phyloP scores from a whole-genome alignment of 2,113 vertebrate genomes.

The Pheucticus melanocephalus region DNA sequence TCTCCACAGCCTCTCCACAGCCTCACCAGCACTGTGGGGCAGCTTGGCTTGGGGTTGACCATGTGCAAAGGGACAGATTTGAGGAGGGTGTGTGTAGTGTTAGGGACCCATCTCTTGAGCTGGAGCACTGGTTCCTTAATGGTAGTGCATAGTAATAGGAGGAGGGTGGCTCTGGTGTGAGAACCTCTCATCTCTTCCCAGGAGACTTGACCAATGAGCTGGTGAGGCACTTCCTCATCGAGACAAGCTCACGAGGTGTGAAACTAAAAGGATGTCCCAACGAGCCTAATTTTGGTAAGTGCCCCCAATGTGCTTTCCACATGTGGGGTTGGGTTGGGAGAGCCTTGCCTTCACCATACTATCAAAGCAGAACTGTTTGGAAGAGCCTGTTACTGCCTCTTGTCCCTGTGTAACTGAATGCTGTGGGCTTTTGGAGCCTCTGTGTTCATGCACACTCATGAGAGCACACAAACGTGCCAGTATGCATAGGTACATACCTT shows the following conservation, averaged over 20 bases:
- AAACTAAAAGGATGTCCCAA: slow-evolving; percentile 98
- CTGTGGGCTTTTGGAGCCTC: neutral
- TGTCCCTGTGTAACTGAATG: neutral
- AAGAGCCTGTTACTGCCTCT: neutral
- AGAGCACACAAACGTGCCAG: neutral
- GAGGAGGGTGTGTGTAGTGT: neutral
- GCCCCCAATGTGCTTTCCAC: neutral
- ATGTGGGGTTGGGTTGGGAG: accelerated
- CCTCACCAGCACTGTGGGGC: neutral
- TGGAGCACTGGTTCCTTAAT: neutral
- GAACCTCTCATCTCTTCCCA: slow-evolving; percentile 25
- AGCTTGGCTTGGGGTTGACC: neutral
- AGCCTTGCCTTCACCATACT: neutral
- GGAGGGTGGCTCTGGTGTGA: neutral
- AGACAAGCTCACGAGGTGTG: slow-evolving; percentile 94
- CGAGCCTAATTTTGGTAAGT: slow-evolving; percentile 92
- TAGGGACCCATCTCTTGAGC: neutral
- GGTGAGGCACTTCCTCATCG: slow-evolving; percentile 97
- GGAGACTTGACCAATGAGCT: slow-evolving; percentile 91
- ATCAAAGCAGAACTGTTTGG: neutral
- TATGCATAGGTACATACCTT: neutral
- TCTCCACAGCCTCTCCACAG: neutral
- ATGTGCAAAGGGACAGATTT: neutral
- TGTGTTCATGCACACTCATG: neutral
- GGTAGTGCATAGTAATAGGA: neutral